A percentile compares a stretch with the other conserved stretches of the same genome.
Evolutionary conservation across 2,888 invertebrate genomes (phyloP).

Genomic region (Sphaeridia pumilis): DNA sequence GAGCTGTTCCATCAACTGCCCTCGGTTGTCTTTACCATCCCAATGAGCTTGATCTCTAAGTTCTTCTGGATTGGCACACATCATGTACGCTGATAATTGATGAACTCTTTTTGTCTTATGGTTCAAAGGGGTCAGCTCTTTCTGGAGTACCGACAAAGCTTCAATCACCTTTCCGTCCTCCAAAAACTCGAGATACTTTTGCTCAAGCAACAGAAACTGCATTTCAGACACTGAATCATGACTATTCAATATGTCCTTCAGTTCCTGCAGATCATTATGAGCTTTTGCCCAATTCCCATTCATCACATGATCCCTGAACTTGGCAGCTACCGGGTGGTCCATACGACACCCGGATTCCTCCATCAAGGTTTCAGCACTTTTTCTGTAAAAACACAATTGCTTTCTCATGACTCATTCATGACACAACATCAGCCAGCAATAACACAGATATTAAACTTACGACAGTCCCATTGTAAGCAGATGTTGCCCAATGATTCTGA

Average conservation of each 20-base stretch:
- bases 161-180: constrained; percentile 86
- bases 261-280: constrained; percentile 31
- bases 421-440: too few species aligned
- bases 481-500: constrained; percentile 92
- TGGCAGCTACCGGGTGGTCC: constrained; percentile 91
- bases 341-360: constrained; percentile 88
- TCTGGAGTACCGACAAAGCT: constrained; percentile 85
- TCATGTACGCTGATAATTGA: constrained; percentile 69
- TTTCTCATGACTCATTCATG: not conserved
- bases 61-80: constrained; percentile 61
- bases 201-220: constrained; percentile 91
- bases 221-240: constrained; percentile 53
- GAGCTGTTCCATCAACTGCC: constrained; percentile 66
- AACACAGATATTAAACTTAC: constrained; percentile 49
- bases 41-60: constrained; percentile 48
- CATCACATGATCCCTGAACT: constrained; percentile 86
- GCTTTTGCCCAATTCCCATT: constrained; percentile 85
- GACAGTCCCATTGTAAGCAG: constrained; percentile 82
- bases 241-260: constrained; percentile 34
- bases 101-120: constrained; percentile 91
- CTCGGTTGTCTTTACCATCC: constrained; percentile 72
- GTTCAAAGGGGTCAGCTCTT: constrained; percentile 88
- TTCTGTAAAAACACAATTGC: constrained; percentile 45
- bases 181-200: constrained; percentile 91
- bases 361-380: constrained; percentile 82